These are phyloP conservation scores for Drosophila longiperda DNA, from an alignment of 2,888 invertebrate genomes.

Conservation along the genomic window DNA sequence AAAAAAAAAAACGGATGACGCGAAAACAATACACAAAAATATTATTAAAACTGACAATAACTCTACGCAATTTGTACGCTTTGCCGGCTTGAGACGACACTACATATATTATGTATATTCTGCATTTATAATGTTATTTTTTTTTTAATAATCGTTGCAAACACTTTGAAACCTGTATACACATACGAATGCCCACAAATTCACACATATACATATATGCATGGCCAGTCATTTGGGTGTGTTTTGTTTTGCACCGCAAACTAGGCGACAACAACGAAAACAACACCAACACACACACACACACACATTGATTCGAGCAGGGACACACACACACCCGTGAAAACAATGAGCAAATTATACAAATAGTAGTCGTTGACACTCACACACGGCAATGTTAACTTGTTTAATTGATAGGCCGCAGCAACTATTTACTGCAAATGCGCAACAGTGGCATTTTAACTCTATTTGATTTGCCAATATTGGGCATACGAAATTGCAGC, in stretches of 20 bases:
- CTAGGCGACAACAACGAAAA: slow-evolving; percentile 41
- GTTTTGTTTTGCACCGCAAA: slow-evolving; percentile 62
- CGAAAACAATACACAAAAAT: slow-evolving; percentile 1
- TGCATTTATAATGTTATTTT: slow-evolving; percentile 28
- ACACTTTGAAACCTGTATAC: slow-evolving; percentile 9
- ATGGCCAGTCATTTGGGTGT: slow-evolving; percentile 52
- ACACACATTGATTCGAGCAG: not conserved
- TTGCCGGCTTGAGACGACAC: slow-evolving; percentile 42
- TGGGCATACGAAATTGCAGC: slow-evolving; percentile 35
- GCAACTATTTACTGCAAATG: slow-evolving; percentile 35
- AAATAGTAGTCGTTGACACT: slow-evolving; percentile 48
- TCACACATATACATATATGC: not conserved
- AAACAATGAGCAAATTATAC: slow-evolving; percentile 57
- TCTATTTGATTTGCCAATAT: slow-evolving; percentile 24
- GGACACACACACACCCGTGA: slow-evolving; percentile 12
- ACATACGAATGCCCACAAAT: not conserved
- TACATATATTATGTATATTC: not conserved
- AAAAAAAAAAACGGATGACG: not conserved
- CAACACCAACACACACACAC: slow-evolving; percentile 16
- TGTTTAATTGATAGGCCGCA: slow-evolving; percentile 24
- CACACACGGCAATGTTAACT: slow-evolving; percentile 38
- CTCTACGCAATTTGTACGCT: slow-evolving; percentile 17
- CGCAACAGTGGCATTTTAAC: slow-evolving; percentile 46
- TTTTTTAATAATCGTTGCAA: slow-evolving; percentile 15
- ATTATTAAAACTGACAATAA: not conserved